Base-by-base conservation (phyloP, 2,888 invertebrate species). In the Scaptomyza tumidula region DNA sequence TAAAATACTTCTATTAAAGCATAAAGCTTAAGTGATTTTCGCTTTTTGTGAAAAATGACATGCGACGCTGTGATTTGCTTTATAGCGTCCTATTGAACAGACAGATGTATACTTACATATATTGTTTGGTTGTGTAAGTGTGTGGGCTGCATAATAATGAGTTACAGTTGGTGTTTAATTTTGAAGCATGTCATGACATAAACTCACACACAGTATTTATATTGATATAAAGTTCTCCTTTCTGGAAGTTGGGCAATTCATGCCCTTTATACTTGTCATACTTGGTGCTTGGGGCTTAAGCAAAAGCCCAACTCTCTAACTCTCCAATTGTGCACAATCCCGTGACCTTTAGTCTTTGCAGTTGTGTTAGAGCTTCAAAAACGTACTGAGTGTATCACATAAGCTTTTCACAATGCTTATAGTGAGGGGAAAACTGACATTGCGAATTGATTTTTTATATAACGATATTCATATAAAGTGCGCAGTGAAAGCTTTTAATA, bases 141-240 rank as follows among this genome's bases (percentile, higher is more conserved):
- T 84, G 81, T 86, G 89, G 56, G 70, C 57, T 74, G 89, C 89
- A 83, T 83, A 86, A 81, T 78, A 86, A 88, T 88, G 87, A 86
- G 83, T 73, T 73, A 71, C 48, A 58, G 63, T 41, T 56, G 41
- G 70, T 44, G 52, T 41, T 55, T 19, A 41, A 24, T 59, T 39
- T 45, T 55, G 44, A 56, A 24, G 41, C 70, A 49, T 50, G 75
- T 50, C 75, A 60, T 78, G 79, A 48, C 68, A 16, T 19, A 61
- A 64, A 68, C 63, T 63, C 63, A 48, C 45, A 53, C 70, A 75
- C 56, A 58, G 59, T 56, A 70, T 58, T 60, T 71, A 63, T 76
- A 66, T 60, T 65, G 78, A 66, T 71, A 79, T 70, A 45, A 69
- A 75, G 44, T 57, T 75, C 29, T 53, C 46, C 37, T 54, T 53